Evolutionary conservation across 2,113 vertebrate genomes (phyloP).

Genomic region (Platycercus adscitus): DNA sequence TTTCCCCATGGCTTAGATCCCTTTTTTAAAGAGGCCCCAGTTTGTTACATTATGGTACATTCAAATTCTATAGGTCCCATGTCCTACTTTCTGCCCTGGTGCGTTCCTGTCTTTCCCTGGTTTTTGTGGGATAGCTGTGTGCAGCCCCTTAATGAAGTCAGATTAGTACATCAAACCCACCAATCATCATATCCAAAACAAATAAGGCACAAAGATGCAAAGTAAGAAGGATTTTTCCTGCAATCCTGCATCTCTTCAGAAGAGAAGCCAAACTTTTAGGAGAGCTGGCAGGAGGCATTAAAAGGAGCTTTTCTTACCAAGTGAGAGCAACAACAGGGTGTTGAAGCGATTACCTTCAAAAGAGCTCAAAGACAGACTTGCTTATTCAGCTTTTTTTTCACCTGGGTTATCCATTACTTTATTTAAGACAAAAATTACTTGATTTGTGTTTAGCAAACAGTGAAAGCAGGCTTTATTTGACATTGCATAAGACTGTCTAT

Average conservation of each 20-base stretch:
- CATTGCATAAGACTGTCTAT: not conserved
- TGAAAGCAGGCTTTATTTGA: not conserved
- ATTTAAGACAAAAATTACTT: not conserved
- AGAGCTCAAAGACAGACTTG: not conserved
- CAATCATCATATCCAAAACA: slow-evolving; percentile 2
- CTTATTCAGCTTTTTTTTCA: not conserved
- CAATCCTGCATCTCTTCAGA: slow-evolving; percentile 10
- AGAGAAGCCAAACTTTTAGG: slow-evolving; percentile 47
- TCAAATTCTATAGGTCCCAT: not conserved
- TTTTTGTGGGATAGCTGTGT: not conserved
- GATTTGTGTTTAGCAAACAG: not conserved
- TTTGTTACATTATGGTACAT: not conserved
- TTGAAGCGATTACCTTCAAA: slow-evolving; percentile 21
- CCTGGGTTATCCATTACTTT: not conserved
- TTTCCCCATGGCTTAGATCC: not conserved
- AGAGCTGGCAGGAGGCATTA: slow-evolving; percentile 24
- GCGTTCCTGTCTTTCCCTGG: not conserved
- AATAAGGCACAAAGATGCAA: not conserved
- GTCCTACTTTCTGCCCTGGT: not conserved
- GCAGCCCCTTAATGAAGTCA: not conserved
- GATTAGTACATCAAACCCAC: slow-evolving; percentile 2
- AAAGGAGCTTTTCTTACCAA: slow-evolving; percentile 40
- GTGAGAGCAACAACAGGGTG: not conserved
- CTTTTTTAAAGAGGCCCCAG: accelerated
- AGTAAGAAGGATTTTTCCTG: slow-evolving; percentile 28